Percentiles rank a stretch among this genome's conserved stretches.
Conservation (phyloP, 2,888 invertebrate genomes). For the Epicampocera succincta region DNA sequence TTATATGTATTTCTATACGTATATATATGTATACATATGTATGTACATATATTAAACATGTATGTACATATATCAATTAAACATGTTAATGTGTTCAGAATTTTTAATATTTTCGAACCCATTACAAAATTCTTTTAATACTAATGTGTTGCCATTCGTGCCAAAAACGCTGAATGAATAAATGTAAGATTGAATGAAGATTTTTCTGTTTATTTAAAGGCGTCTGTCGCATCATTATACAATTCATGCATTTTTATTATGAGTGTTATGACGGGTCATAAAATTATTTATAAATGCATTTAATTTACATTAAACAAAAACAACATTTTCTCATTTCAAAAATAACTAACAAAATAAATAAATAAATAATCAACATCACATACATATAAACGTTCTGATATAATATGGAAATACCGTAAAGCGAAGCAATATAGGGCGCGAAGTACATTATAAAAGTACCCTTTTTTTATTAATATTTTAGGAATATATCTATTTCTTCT, state of each 20-base stretch:
- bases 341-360: constrained; percentile 38
- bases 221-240: constrained; percentile 47
- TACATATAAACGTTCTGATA: constrained; percentile 7
- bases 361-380: constrained; percentile 37
- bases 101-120: neutral
- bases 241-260: constrained; percentile 57
- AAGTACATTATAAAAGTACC: neutral
- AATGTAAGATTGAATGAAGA: constrained; percentile 18
- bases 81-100: neutral
- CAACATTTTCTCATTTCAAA: constrained; percentile 50
- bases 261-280: constrained; percentile 58
- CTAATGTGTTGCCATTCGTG: constrained; percentile 24
- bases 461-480: too few species aligned
- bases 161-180: constrained; percentile 22
- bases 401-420: neutral
- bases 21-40: too few species aligned
- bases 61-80: too few species aligned
- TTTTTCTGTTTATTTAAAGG: constrained; percentile 55
- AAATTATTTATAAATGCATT: constrained; percentile 69
- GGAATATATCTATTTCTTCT: too few species aligned
- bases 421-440: too few species aligned
- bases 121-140: constrained; percentile 16
- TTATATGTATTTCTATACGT: too few species aligned
- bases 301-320: constrained; percentile 58
- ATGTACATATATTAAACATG: too few species aligned